Evolutionary conservation across 1,140 invertebrate genomes (phyloP).

Genomic region (Drosophila yakuba): DNA sequence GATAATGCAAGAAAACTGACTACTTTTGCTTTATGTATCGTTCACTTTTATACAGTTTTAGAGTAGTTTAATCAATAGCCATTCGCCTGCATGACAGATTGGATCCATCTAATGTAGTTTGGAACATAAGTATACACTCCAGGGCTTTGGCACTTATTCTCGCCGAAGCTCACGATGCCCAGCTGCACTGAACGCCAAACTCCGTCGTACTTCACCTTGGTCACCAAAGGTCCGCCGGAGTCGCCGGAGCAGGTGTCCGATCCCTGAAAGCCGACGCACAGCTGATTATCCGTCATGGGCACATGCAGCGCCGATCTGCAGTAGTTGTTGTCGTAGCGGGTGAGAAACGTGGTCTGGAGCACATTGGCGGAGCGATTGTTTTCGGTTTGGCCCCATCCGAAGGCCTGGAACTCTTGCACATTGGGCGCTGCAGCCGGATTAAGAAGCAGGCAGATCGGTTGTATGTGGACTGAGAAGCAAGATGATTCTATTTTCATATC

Average conservation of each 20-base stretch:
- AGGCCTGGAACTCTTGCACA: constrained; percentile 1
- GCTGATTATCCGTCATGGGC: constrained; percentile 7
- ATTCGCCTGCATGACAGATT: background rate
- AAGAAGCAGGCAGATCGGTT: constrained; percentile 44
- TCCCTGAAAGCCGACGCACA: constrained; percentile 5
- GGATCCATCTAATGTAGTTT: constrained; percentile 15
- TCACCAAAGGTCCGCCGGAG: constrained; percentile 45
- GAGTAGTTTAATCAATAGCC: background rate
- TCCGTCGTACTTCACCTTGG: background rate
- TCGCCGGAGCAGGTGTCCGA: constrained; percentile 41
- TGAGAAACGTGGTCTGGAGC: constrained; percentile 6
- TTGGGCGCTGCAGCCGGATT: background rate
- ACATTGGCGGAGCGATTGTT: background rate
- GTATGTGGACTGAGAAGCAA: constrained; percentile 25
- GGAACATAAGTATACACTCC: constrained; percentile 44
- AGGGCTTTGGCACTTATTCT: constrained; percentile 7
- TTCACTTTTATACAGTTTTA: too few relatives aligned
- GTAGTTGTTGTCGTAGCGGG: background rate
- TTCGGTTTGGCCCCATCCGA: constrained; percentile 42
- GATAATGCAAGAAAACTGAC: too few relatives aligned
- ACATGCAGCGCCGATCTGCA: background rate
- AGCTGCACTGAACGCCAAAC: constrained; percentile 36
- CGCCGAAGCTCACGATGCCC: constrained; percentile 44
- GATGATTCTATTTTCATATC: background rate
- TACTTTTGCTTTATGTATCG: too few relatives aligned